These are phyloP conservation scores for Macquaria australasica DNA, from an alignment of 2,113 vertebrate species.

Conservation along the genomic window DNA sequence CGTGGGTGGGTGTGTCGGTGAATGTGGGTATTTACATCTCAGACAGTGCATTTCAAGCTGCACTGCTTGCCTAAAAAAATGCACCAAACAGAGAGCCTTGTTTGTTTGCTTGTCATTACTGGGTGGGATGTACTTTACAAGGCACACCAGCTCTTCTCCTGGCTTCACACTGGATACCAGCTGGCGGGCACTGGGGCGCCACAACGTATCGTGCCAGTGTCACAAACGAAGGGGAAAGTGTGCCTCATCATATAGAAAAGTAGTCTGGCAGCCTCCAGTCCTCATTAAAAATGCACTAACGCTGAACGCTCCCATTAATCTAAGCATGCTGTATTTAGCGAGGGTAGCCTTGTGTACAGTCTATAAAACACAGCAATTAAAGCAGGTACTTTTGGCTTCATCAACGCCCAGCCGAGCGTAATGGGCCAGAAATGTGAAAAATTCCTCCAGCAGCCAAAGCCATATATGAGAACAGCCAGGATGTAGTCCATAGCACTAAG, in stretches of 20 bases:
- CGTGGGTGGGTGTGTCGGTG: slow-evolving; percentile 37
- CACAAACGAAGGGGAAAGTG: slow-evolving; percentile 67
- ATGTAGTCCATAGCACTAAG: slow-evolving; percentile 44
- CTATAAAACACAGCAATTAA: slow-evolving; percentile 83
- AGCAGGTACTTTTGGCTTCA: slow-evolving; percentile 79
- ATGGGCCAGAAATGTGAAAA: slow-evolving; percentile 72
- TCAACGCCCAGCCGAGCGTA: slow-evolving; percentile 69
- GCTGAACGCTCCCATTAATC: slow-evolving; percentile 83
- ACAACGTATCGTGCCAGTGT: slow-evolving; percentile 58
- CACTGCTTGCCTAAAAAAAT: not conserved
- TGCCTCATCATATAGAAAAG: slow-evolving; percentile 75
- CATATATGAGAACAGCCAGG: slow-evolving; percentile 33
- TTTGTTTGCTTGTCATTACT: slow-evolving; percentile 47
- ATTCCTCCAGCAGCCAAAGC: slow-evolving; percentile 62
- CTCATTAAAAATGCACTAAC: slow-evolving; percentile 82
- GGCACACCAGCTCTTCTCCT: slow-evolving; percentile 45
- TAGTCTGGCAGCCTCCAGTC: slow-evolving; percentile 76
- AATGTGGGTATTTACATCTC: slow-evolving; percentile 49
- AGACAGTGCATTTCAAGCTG: slow-evolving; percentile 30
- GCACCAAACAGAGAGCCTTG: slow-evolving; percentile 24
- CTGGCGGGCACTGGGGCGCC: slow-evolving; percentile 70
- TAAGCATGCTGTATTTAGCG: slow-evolving; percentile 78
- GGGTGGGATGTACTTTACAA: slow-evolving; percentile 44
- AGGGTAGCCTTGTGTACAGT: slow-evolving; percentile 80
- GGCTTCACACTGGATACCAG: slow-evolving; percentile 66